These are phyloP conservation scores for Eulacestoma nigropectus DNA, from an alignment of 2,113 vertebrate genomes.

Conservation along the genomic window DNA sequence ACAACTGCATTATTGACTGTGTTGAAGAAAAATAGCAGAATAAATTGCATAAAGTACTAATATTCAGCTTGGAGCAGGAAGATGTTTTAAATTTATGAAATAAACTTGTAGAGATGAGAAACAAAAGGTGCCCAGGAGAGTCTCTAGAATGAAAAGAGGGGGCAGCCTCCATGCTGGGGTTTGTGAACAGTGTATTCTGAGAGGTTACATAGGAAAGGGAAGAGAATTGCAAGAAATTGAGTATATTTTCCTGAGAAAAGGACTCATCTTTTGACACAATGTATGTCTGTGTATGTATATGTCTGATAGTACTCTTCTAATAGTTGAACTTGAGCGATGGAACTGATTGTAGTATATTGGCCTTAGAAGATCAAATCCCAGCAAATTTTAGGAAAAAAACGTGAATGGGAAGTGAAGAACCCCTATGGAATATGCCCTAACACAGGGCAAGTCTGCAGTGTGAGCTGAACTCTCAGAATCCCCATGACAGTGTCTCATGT, in stretches of 20 bases:
- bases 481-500: background rate
- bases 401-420: background rate
- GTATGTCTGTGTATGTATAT: rapidly evolving
- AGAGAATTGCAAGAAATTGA: background rate
- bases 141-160: background rate
- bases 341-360: background rate
- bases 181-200: background rate
- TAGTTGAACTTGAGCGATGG: background rate
- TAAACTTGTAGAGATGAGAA: background rate
- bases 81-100: background rate
- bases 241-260: background rate
- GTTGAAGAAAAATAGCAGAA: background rate
- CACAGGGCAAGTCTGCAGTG: background rate
- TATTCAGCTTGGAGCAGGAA: background rate
- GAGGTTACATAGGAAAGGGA: background rate
- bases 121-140: background rate
- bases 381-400: background rate
- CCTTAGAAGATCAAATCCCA: background rate
- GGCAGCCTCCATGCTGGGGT: background rate
- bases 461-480: background rate
- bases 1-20: background rate
- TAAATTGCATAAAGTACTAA: background rate
- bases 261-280: background rate
- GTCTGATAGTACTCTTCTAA: background rate
- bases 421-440: background rate